Base-by-base conservation (phyloP, 2,113 vertebrate species). In the Raphicerus campestris region DNA sequence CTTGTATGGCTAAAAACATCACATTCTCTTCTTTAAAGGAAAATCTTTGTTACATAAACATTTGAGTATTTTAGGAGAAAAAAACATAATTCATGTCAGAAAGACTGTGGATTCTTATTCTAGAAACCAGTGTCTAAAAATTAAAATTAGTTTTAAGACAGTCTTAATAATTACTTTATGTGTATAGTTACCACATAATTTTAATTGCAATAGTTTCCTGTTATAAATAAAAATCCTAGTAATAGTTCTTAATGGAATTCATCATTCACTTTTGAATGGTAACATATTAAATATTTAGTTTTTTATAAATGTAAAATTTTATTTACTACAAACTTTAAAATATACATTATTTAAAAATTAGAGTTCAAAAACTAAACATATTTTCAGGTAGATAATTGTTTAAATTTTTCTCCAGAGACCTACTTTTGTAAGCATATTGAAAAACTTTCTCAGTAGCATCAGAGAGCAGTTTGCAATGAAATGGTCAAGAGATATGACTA, bases 111-210 rank as follows among this genome's bases (percentile, higher is more conserved):
- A 89, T 14, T 82, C 14, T 45, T 42, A 58, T 66, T 16, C 2
- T 47, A 97, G 58, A 39, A 58, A 75, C 6, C 10, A 94, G 26
- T 55, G 94, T 89, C 53, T 85, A 81, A 94, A 96, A 75, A 63
- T 95, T 56, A 83, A 96, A 96, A 66, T 55, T n/a, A 49, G 30
- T 80, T 95, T 82, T 55, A 87, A 78, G 5, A 66, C 73, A 82
- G 13, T 56, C 30, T 92, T 86, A 73, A 56, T 63, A 89, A 90
- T 70, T 92, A 84, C 55, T 96, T 91, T 63, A 90, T 60, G 66
- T 87, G 24, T 77, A 70, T 55, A 19, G 70, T 83, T 73, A 83
- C 17, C 10, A 61, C 75, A 80, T 66, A 75, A 93, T 93, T 93
- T 28, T 85, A 93, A 90, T 39, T 58, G 4, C 1, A 93, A 61